Evolutionary conservation across 2,888 invertebrate species (phyloP).

Genomic region (Parapristionchus giblindavisi): DNA sequence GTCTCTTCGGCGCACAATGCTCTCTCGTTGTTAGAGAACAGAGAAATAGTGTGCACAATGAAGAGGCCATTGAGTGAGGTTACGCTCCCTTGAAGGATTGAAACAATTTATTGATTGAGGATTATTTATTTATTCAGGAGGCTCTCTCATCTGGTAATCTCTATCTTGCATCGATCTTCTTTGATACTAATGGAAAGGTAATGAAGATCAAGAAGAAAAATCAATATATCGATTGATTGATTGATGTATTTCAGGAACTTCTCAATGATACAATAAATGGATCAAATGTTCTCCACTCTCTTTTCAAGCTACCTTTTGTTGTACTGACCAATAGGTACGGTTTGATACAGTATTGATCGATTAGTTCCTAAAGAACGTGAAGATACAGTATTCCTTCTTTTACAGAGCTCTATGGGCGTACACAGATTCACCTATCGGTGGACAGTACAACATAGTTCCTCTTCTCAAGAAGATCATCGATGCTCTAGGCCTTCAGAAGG

Average conservation of each 20-base stretch:
- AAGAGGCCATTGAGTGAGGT: background rate
- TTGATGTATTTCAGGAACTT: constrained; percentile 12
- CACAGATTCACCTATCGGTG: constrained; percentile 25
- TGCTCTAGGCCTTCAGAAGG: too few relatives aligned
- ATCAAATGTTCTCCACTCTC: constrained; percentile 17
- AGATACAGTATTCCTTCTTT: background rate
- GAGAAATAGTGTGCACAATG: background rate
- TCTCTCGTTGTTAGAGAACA: background rate
- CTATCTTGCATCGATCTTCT: constrained; percentile 33
- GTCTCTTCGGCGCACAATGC: too few relatives aligned
- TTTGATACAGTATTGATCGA: too few relatives aligned
- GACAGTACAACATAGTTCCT: constrained; percentile 36
- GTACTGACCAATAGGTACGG: background rate
- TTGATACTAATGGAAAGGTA: constrained; percentile 35
- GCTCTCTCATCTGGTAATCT: constrained; percentile 40
- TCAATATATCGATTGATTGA: background rate
- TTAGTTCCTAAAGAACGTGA: too few relatives aligned
- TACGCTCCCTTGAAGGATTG: too few relatives aligned
- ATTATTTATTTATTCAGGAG: background rate
- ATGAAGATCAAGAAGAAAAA: background rate
- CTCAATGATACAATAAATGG: background rate
- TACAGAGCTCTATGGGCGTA: constrained; percentile 29
- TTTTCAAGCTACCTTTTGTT: constrained; percentile 12
- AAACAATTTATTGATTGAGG: too few relatives aligned
- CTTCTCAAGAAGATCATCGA: constrained; percentile 38